Evolutionary conservation across 2,797 vertebrate genomes (phyloP).

Genomic region (Amniataba percoides): DNA sequence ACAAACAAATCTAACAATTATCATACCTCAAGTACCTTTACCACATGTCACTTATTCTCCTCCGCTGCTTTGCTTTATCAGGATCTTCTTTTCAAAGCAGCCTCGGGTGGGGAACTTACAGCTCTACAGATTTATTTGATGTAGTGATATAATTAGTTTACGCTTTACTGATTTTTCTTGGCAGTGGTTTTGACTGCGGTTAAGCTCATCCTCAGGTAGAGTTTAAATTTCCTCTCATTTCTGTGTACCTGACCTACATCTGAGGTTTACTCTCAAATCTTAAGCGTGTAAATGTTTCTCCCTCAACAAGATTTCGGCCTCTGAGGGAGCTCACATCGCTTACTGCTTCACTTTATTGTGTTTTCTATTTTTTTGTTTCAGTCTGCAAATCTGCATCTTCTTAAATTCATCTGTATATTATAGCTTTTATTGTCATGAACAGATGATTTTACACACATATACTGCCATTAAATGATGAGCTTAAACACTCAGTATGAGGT

Average conservation of each 20-base stretch:
- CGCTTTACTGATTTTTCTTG: background rate
- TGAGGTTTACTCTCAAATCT: background rate
- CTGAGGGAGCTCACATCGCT: background rate
- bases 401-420: background rate
- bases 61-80: too few relatives aligned
- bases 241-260: too few relatives aligned
- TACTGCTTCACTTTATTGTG: background rate
- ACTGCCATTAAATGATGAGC: background rate
- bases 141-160: background rate
- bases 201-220: background rate
- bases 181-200: background rate
- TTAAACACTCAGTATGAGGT: too few relatives aligned
- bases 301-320: background rate
- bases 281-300: background rate
- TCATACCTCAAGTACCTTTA: background rate
- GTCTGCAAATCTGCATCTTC: too few relatives aligned
- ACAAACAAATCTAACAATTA: background rate
- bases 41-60: background rate
- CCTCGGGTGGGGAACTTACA: background rate
- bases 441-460: background rate
- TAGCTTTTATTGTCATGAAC: background rate
- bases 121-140: background rate
- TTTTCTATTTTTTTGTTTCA: too few relatives aligned
- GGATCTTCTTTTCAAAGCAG: background rate
- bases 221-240: background rate